Evolutionary conservation across 2,113 vertebrate genomes (phyloP).

Genomic region (Procavia capensis): DNA sequence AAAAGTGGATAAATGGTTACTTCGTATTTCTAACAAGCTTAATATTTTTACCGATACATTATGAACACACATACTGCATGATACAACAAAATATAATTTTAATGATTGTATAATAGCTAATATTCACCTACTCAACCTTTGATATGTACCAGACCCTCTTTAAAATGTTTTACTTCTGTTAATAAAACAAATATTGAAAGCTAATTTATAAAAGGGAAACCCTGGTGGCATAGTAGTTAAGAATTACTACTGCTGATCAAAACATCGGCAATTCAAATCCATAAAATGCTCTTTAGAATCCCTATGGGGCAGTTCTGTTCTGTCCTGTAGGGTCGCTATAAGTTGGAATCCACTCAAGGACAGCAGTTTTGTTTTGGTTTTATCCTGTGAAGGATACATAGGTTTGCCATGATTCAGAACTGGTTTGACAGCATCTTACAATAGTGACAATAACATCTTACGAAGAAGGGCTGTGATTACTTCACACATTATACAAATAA

Average conservation of each 20-base stretch:
- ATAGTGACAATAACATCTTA: no score
- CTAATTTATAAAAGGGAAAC: background rate
- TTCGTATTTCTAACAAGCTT: background rate
- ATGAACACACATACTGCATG: background rate
- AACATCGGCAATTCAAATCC: no score
- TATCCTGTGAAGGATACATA: no score
- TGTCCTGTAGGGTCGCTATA: no score
- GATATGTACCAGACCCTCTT: background rate
- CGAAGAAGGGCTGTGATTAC: background rate
- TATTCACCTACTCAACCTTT: background rate
- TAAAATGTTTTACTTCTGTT: background rate
- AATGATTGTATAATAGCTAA: background rate
- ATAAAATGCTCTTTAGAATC: no score
- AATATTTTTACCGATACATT: background rate
- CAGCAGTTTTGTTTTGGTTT: no score
- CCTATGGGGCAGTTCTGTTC: no score
- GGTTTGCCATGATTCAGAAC: no score
- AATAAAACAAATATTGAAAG: background rate
- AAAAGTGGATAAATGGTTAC: background rate
- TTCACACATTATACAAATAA: background rate
- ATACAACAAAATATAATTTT: background rate
- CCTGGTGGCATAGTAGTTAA: no score
- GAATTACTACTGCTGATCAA: no score
- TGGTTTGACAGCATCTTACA: no score
- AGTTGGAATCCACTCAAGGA: no score